Evolutionary conservation across 1,140 invertebrate species (phyloP).

Genomic region (Lethrus apterus): DNA sequence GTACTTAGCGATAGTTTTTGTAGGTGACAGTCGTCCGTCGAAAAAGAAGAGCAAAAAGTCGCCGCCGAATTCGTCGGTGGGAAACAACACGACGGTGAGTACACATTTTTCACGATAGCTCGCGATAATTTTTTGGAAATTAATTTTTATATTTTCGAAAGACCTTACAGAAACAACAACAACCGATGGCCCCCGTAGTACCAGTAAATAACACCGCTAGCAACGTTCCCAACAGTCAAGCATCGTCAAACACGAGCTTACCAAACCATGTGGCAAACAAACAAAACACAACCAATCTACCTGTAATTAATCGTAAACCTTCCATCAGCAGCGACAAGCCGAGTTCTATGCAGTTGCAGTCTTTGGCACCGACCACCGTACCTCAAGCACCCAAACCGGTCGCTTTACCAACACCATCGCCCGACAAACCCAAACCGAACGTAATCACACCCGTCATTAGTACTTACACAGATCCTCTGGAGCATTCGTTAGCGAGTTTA

Average conservation of each 20-base stretch:
- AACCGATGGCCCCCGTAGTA: conserved; percentile 14
- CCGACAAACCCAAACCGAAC: conserved; percentile 36
- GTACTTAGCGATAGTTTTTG: conserved; percentile 27
- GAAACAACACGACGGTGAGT: conserved; percentile 14
- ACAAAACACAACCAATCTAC: conserved; percentile 4
- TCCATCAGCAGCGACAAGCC: conserved; percentile 7
- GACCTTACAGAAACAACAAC: conserved; percentile 17
- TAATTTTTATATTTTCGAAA: conserved; percentile 9
- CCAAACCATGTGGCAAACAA: conserved; percentile 14
- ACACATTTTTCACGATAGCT: too few species aligned
- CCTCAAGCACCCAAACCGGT: conserved; percentile 37
- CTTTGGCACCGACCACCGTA: conserved; percentile 20
- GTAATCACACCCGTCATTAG: conserved; percentile 32
- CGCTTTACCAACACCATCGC: conserved; percentile 38
- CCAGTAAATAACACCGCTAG: conserved; percentile 16
- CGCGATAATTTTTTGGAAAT: background rate
- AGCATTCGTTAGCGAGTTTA: conserved; percentile 56
- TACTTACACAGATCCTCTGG: conserved; percentile 53
- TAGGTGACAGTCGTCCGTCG: conserved; percentile 37
- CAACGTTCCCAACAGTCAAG: conserved; percentile 14
- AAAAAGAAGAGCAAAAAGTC: conserved; percentile 45
- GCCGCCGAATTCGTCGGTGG: conserved; percentile 34
- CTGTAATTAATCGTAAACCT: conserved; percentile 12
- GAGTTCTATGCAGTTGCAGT: conserved; percentile 14
- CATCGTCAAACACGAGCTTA: conserved; percentile 14